Evolutionary conservation across 1,140 invertebrate species (phyloP).

Genomic region (Orius insidiosus): DNA sequence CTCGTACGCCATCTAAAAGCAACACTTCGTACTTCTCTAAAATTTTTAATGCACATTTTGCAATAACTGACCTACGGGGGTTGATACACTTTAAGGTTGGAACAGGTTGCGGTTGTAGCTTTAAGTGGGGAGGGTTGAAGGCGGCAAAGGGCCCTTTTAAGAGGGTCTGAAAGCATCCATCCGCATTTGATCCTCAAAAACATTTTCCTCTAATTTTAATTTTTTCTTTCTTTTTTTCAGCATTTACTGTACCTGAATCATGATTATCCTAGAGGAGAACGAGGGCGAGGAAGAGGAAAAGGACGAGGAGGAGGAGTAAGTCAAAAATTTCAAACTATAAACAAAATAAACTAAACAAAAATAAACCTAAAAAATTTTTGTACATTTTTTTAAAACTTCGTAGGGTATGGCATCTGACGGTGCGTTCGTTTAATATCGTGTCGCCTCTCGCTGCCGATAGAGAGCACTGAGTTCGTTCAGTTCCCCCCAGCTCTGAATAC

Average conservation of each 20-base stretch:
- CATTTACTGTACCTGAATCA: constrained; percentile 23
- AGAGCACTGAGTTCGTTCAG: neutral
- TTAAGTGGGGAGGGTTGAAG: too few species aligned
- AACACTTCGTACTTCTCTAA: too few species aligned
- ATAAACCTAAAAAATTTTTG: too few species aligned
- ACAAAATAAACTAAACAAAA: too few species aligned
- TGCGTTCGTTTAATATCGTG: neutral
- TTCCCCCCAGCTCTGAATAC: neutral
- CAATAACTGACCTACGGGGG: too few species aligned
- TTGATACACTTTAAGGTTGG: too few species aligned
- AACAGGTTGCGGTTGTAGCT: too few species aligned
- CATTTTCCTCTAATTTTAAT: neutral
- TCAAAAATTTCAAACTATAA: constrained; percentile 11
- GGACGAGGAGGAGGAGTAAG: constrained; percentile 20
- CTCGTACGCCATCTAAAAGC: too few species aligned
- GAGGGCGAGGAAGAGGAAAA: constrained; percentile 22
- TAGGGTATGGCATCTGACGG: too few species aligned
- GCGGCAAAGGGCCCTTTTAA: too few species aligned
- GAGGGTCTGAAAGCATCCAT: neutral
- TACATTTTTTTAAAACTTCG: too few species aligned
- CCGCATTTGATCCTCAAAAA: neutral
- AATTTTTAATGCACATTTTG: too few species aligned
- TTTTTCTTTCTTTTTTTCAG: constrained; percentile 20
- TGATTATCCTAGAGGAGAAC: constrained; percentile 21
- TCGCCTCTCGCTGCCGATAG: neutral